phyloP scores from a whole-genome alignment of 2,113 vertebrate species.

The Polypterus bichir region DNA sequence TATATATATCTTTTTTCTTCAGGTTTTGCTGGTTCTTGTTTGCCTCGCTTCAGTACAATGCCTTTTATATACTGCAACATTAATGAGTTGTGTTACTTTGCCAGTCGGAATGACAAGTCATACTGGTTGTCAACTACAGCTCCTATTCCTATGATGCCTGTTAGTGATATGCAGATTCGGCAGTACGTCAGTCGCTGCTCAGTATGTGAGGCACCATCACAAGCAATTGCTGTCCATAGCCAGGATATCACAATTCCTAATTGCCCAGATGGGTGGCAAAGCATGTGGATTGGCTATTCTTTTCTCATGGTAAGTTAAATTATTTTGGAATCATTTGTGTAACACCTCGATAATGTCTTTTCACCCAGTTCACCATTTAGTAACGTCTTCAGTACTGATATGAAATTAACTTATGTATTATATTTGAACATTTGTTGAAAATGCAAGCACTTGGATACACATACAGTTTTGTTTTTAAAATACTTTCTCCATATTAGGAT shows the following conservation, averaged over 20 bases:
- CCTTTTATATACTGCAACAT: constrained; percentile 92
- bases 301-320: constrained; percentile 78
- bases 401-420: background rate
- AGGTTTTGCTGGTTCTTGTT: constrained; percentile 88
- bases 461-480: no score
- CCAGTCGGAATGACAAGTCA: constrained; percentile 88
- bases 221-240: constrained; percentile 83
- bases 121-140: constrained; percentile 93
- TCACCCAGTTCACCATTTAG: background rate
- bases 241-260: constrained; percentile 78
- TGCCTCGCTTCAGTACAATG: constrained; percentile 88
- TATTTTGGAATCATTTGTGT: no score
- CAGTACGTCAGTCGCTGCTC: constrained; percentile 88
- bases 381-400: background rate
- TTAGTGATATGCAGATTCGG: constrained; percentile 57
- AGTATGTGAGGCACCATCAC: constrained; percentile 81
- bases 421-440: no score
- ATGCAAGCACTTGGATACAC: background rate
- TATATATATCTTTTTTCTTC: constrained; percentile 3
- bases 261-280: constrained; percentile 81
- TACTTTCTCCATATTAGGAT: no score
- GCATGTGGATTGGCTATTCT: constrained; percentile 94
- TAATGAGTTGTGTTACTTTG: constrained; percentile 79
- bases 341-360: no score
- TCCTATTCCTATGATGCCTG: constrained; percentile 91